Base-by-base conservation (phyloP, 2,797 vertebrate genomes). In the Pogoniulus pusillus region DNA sequence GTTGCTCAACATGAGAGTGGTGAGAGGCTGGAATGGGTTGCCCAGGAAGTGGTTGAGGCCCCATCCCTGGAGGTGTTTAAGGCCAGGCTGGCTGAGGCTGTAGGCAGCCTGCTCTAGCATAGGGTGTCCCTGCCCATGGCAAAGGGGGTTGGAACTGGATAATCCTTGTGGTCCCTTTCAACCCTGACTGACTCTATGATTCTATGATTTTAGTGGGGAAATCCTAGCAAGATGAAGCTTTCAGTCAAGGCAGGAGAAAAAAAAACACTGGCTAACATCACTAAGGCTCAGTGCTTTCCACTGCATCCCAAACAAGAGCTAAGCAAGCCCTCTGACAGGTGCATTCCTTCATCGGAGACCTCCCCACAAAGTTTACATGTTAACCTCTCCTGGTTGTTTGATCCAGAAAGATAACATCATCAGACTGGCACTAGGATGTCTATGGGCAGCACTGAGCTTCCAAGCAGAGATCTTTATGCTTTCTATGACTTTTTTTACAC, bases 181-280 rank as follows among this genome's bases (percentile, higher is more conserved):
- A n/a, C n/a, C n/a, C n/a, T n/a, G n/a, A n/a, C n/a, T n/a, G n/a
- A n/a, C n/a, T n/a, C n/a, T n/a, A n/a, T n/a, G n/a, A n/a, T n/a
- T n/a, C n/a, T n/a, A n/a, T n/a, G n/a, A n/a, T 87, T 93, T 62
- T 23, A 63, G 15, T 39, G 83, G 72, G 64, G 84, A 89, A 75
- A 75, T 47, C 30, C 39, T 59, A 78, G 39, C 63, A 70, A 60
- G 26, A 9, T 55, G 11, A 83, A 77, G 37, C 18, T 58, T 79
- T 32, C 58, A 65, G 59, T 30, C 37, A 62, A 88, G 20, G 7
- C 4, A 9, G 27, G 17, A 4, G 34, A 5, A 7, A 58, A 34
- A 34, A 19, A 60, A 47, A 2, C 10, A 59, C 20, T 16, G 85
- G 30, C 26, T 66, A 29, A 29, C 23, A 60, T 34, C 55, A 59